Base-by-base conservation (phyloP, 1,140 invertebrate genomes). In the Drosophila melanica region DNA sequence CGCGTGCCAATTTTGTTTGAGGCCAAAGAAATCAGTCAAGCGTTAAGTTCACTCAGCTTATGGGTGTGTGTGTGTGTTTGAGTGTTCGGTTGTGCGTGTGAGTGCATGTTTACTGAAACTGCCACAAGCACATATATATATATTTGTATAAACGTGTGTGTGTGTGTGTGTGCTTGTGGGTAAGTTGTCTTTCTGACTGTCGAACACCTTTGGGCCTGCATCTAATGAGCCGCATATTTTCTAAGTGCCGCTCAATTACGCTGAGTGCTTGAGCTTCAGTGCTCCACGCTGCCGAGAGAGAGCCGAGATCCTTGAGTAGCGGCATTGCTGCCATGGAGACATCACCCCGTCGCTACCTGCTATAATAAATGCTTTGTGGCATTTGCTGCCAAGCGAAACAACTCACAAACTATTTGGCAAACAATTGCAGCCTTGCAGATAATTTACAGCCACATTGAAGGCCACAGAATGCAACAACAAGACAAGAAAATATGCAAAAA, bases 211-310 rank as follows among this genome's bases (percentile, higher is more conserved):
- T 16, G 57, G 54, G 66, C 59, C 59, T 77, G 60, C 64, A 78
- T 79, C 84, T 87, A 87, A 87, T 82, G 84, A 87, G 84, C 76
- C 84, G 77, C 84, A 87, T 72, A 82, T 89, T 87, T 75, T 72
- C 78, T 66, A 87, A 87, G 84, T 89, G 84, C 75, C 66, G 80
- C 84, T 82, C 84, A 87, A 87, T 87, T 87, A 87, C 84, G 77
- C 69, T 87, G 84, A 89, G 84, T 87, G 84, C 84, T 73, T 79
- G 50, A 47, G 69, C 33, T 37, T 39, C 39, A 20, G 37, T 53
- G 50, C 50, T 53, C 57, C 37, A 35, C 0, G 33, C 33, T 35
- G 7, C 9, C 10, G 9, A 54, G 16, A 76, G 9, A 54, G 16
- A 76, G 62, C n/a, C 14, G 39, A 54, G 53, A 70, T 45, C 14